Conservation (phyloP, 2,888 invertebrate genomes). For the Drosophila mimica region DNA sequence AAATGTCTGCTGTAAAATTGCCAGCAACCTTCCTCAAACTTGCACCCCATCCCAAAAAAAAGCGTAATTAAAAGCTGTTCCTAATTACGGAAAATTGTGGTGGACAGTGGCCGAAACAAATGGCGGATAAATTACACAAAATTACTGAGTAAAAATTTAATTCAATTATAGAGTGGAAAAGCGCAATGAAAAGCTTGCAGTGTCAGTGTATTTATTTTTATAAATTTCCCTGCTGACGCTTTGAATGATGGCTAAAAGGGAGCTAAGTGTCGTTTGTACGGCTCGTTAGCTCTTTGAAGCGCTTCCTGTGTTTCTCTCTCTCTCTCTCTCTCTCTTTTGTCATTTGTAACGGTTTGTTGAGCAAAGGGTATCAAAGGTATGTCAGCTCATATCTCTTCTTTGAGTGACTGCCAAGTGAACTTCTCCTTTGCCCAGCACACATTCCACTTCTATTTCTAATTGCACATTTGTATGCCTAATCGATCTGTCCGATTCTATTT, state of each 20-base stretch:
- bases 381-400: slow-evolving; percentile 11
- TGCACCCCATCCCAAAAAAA: neutral
- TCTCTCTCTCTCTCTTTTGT: neutral
- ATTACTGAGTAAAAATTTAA: slow-evolving; percentile 41
- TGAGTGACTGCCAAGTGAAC: slow-evolving; percentile 30
- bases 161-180: slow-evolving; percentile 43
- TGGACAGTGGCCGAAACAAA: slow-evolving; percentile 51
- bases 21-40: neutral
- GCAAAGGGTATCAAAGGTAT: slow-evolving; percentile 66
- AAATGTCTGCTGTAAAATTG: slow-evolving; percentile 52
- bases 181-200: slow-evolving; percentile 5
- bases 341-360: slow-evolving; percentile 67
- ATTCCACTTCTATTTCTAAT: slow-evolving; percentile 55
- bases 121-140: slow-evolving; percentile 56
- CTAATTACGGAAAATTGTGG: slow-evolving; percentile 74
- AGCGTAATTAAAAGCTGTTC: slow-evolving; percentile 63
- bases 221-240: neutral
- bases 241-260: neutral
- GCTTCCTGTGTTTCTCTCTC: slow-evolving; percentile 44
- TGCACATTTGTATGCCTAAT: slow-evolving; percentile 81
- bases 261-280: slow-evolving; percentile 46
- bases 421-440: slow-evolving; percentile 16
- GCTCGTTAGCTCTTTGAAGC: slow-evolving; percentile 64
- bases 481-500: slow-evolving; percentile 73
- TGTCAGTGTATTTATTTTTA: neutral